Conservation (phyloP, 2,797 vertebrate species). For the Tapirus indicus region DNA sequence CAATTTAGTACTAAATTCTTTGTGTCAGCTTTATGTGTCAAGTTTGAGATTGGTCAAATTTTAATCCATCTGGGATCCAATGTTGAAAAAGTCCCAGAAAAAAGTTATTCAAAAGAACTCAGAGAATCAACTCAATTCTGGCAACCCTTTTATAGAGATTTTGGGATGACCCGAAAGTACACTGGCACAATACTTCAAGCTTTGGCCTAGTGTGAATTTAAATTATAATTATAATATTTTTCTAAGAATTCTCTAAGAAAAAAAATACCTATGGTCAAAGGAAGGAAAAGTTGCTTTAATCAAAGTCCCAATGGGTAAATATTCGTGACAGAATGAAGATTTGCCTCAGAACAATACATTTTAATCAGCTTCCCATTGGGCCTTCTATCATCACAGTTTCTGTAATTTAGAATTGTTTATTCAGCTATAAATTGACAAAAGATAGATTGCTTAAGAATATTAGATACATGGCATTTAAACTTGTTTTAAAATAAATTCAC, state of each 20-base stretch:
- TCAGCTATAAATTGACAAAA: neutral
- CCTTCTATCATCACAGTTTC: neutral
- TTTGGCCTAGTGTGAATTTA: neutral
- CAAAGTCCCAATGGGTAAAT: neutral
- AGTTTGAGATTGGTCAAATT: neutral
- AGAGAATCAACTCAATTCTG: neutral
- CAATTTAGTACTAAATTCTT: constrained; percentile 55
- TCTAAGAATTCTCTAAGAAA: constrained; percentile 11
- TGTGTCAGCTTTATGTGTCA: constrained; percentile 53
- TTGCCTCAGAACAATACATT: neutral
- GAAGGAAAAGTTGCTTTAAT: constrained; percentile 39
- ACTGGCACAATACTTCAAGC: neutral
- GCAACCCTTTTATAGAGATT: neutral
- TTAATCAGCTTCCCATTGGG: neutral
- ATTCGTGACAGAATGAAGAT: neutral
- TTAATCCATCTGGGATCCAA: neutral
- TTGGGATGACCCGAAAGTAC: neutral
- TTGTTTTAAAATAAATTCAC: constrained; percentile 34
- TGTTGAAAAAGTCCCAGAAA: constrained; percentile 20
- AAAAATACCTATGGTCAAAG: neutral
- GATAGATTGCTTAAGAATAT: neutral
- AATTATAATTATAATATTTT: constrained; percentile 27
- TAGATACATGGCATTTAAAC: neutral
- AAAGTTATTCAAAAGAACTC: neutral
- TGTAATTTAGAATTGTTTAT: constrained; percentile 39